Evolutionary conservation across 1,140 invertebrate species (phyloP).

Genomic region (Sipha flava): DNA sequence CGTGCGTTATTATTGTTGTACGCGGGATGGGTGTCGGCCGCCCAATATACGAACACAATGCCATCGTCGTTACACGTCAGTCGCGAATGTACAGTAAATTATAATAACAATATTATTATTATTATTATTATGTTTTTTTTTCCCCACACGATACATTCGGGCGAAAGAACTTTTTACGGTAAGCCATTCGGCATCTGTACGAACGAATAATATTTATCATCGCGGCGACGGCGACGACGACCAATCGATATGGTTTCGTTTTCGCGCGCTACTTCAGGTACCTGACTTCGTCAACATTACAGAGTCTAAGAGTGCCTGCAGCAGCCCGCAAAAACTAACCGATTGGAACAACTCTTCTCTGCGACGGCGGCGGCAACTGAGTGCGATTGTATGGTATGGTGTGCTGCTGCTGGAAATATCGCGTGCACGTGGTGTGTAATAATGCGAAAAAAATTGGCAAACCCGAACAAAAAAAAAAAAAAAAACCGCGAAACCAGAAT

Average conservation of each 20-base stretch:
- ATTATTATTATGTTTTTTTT: too few relatives aligned
- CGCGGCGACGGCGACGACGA: background rate
- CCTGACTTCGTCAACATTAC: constrained; percentile 60
- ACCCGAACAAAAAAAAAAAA: background rate
- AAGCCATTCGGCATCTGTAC: too few relatives aligned
- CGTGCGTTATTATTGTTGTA: too few relatives aligned
- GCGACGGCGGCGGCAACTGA: background rate
- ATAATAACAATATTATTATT: too few relatives aligned
- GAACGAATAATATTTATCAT: too few relatives aligned
- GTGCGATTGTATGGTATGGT: background rate
- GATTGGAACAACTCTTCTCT: background rate
- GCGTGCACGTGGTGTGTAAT: background rate
- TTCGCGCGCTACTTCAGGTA: constrained; percentile 96
- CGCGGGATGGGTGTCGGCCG: too few relatives aligned
- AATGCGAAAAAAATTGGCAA: background rate
- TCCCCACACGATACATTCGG: too few relatives aligned
- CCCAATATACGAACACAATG: too few relatives aligned
- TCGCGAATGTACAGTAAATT: too few relatives aligned
- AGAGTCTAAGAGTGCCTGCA: constrained; percentile 28
- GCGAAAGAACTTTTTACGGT: too few relatives aligned
- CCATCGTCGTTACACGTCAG: too few relatives aligned
- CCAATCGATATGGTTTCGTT: constrained; percentile 44
- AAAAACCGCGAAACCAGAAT: too few relatives aligned
- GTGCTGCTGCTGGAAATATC: background rate
- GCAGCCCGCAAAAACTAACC: constrained; percentile 27